Conservation (phyloP, 35 echinoderm and acorn worm species). For the Antedon bifida region DNA sequence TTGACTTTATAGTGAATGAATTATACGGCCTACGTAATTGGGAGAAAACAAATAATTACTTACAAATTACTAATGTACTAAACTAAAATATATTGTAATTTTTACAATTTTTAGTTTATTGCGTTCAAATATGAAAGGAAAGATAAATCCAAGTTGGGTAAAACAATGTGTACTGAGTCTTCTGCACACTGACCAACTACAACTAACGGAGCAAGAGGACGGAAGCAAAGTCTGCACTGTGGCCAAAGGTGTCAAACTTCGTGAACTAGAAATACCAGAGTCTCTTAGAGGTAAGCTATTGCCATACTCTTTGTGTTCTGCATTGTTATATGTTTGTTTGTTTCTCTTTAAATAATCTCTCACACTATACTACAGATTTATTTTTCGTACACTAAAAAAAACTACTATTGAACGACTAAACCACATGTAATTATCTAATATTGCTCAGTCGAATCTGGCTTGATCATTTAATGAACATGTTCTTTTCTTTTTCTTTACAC, state of each 20-base stretch:
- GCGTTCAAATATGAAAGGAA: constrained; percentile 37
- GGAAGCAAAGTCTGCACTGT: constrained; percentile 39
- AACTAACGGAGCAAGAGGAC: constrained; percentile 8
- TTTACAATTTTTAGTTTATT: constrained; percentile 38
- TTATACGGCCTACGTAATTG: no score
- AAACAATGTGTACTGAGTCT: constrained; percentile 61
- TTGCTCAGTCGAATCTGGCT: no score
- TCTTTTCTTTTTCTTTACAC: no score
- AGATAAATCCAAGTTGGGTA: constrained; percentile 79
- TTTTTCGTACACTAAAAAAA: background rate
- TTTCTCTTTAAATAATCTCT: background rate
- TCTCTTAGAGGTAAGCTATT: constrained; percentile 59
- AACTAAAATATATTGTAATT: background rate
- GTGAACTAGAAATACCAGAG: constrained; percentile 84
- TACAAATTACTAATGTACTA: no score
- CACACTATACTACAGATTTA: background rate
- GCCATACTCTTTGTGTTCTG: background rate
- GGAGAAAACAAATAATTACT: no score
- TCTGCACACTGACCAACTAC: constrained; percentile 50
- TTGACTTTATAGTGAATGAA: no score
- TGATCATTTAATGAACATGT: no score
- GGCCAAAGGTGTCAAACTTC: constrained; percentile 64
- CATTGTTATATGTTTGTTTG: background rate
- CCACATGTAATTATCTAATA: no score
- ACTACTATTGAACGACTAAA: no score